Evolutionary conservation across 2,888 invertebrate species (phyloP), one percentile per base, ranked within the genome.

Genomic region (Volucella inanis): DNA sequence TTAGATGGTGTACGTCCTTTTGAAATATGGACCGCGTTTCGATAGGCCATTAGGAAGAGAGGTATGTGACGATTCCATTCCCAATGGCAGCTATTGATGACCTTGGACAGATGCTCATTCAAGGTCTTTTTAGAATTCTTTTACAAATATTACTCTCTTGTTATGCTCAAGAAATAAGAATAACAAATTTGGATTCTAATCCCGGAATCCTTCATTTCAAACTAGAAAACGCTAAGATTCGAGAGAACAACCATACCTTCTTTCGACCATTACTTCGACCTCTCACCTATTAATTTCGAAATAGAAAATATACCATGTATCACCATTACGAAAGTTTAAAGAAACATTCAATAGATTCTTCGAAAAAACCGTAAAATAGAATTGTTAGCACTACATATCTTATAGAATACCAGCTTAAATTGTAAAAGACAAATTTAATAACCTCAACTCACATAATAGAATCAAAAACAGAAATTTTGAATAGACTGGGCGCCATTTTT

Each of bases 51-150:
- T n/a, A n/a, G n/a, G n/a, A n/a, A n/a, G n/a, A n/a, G n/a, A n/a
- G n/a, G n/a, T n/a, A n/a, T n/a, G n/a, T n/a, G n/a, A n/a, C n/a
- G n/a, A n/a, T n/a, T n/a, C n/a, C n/a, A n/a, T n/a, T n/a, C n/a
- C n/a, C n/a, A n/a, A n/a, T n/a, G n/a, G n/a, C n/a, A n/a, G n/a
- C n/a, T n/a, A n/a, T n/a, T n/a, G n/a, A n/a, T n/a, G n/a, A n/a
- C n/a, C n/a, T n/a, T n/a, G n/a, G n/a, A n/a, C n/a, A n/a, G n/a
- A n/a, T n/a, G n/a, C n/a, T n/a, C n/a, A n/a, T n/a, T n/a, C n/a
- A n/a, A n/a, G n/a, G n/a, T n/a, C 8, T 11, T 67, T 67, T 45
- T 45, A 67, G 67, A 67, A 67, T 31, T 54, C n/a, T 55, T 18
- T 22, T 54, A 15, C 4, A 18, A 12, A 11, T 45, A 45, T 12